Conservation (phyloP, 2,113 vertebrate genomes). For the Atherinomorus stipes region DNA sequence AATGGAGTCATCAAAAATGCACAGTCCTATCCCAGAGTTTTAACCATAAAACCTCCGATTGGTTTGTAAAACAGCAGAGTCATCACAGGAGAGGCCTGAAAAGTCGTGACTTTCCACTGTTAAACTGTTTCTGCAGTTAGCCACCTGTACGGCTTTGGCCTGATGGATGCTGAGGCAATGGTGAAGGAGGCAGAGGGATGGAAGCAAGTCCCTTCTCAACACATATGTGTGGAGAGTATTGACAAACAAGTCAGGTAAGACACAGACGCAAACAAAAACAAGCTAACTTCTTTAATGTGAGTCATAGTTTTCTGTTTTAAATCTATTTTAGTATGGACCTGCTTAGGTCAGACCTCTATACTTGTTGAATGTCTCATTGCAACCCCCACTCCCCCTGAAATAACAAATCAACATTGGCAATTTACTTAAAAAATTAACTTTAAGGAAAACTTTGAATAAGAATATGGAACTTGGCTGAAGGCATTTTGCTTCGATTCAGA, state of each 20-base stretch:
- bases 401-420: no score
- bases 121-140: slow-evolving; percentile 71
- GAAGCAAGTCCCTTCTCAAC: slow-evolving; percentile 94
- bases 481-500: neutral
- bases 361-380: neutral
- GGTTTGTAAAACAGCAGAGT: neutral
- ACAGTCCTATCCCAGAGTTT: neutral
- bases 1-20: neutral
- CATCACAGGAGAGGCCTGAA: neutral
- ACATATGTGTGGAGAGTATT: slow-evolving; percentile 95
- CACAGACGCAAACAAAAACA: neutral
- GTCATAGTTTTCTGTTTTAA: neutral
- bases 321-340: neutral
- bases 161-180: slow-evolving; percentile 99
- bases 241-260: slow-evolving; percentile 97
- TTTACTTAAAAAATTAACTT: neutral
- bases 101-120: slow-evolving; percentile 9
- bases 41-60: neutral
- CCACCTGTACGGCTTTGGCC: slow-evolving; percentile 94
- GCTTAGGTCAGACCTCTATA: neutral
- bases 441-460: neutral
- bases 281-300: neutral
- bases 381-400: no score
- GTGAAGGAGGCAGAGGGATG: slow-evolving; percentile 97
- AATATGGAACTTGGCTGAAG: neutral